Percentiles rank a stretch among this genome's conserved stretches.
phyloP scores from a whole-genome alignment of 1,140 invertebrate species.

The Monochamus saltuarius region DNA sequence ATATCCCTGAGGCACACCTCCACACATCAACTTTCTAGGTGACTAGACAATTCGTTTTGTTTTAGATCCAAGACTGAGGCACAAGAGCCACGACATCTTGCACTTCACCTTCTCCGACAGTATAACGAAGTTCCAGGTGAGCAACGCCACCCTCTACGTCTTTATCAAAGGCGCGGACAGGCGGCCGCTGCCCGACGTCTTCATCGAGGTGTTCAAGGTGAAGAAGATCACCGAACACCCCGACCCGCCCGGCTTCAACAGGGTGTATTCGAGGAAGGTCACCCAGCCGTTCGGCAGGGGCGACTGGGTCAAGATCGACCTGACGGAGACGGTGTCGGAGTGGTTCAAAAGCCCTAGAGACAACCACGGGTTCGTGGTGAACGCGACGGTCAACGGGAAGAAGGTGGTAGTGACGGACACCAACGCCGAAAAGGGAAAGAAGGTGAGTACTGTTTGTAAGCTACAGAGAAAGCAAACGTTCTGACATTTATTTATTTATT shows the following conservation, averaged over 20 bases:
- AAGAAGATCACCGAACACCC: constrained; percentile 35
- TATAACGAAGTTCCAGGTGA: constrained; percentile 53
- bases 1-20: no score
- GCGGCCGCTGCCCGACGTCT: constrained; percentile 30
- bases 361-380: constrained; percentile 73
- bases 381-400: constrained; percentile 57
- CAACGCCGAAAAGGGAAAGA: constrained; percentile 38
- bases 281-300: constrained; percentile 54
- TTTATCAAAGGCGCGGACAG: constrained; percentile 49
- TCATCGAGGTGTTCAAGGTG: constrained; percentile 46
- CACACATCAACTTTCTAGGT: no score
- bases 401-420: constrained; percentile 42
- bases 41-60: constrained; percentile 19
- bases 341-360: constrained; percentile 73
- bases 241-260: constrained; percentile 33
- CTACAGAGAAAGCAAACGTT: no score
- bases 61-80: constrained; percentile 52
- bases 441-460: constrained; percentile 11
- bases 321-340: constrained; percentile 72
- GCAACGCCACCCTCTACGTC: constrained; percentile 55
- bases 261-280: constrained; percentile 35
- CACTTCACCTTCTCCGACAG: constrained; percentile 57
- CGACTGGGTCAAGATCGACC: constrained; percentile 72
- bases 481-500: no score
- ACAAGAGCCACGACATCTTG: constrained; percentile 51